Percentiles rank a stretch among this genome's conserved stretches.
Evolutionary conservation across 2,113 vertebrate genomes (phyloP).

Genomic region (Chloebia gouldiae): DNA sequence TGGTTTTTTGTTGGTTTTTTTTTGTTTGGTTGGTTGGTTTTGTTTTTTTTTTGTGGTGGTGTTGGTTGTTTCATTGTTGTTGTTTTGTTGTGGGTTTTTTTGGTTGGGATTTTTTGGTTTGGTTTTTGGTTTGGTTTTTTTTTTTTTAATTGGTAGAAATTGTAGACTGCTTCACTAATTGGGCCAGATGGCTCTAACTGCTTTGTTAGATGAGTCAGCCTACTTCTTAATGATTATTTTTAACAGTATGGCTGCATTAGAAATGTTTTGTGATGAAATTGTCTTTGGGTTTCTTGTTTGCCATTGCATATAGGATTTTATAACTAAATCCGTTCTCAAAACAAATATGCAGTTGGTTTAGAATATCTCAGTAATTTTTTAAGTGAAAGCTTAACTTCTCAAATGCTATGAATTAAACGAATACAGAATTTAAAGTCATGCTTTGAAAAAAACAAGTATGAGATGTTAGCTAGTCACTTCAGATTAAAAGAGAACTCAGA

Average conservation of each 20-base stretch:
- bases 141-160: neutral
- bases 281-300: neutral
- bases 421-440: neutral
- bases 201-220: conserved; percentile 22
- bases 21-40: too few species aligned
- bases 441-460: neutral
- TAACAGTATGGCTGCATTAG: neutral
- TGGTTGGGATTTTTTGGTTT: neutral
- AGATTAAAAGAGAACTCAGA: neutral
- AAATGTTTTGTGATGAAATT: neutral
- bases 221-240: neutral
- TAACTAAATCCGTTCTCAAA: neutral
- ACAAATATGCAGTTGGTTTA: neutral
- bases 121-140: neutral
- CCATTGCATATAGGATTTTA: neutral
- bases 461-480: neutral
- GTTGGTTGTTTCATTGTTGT: neutral
- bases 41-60: too few species aligned
- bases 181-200: conserved; percentile 5
- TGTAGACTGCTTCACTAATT: neutral
- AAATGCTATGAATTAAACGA: neutral
- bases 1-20: too few species aligned
- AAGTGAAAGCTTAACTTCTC: neutral
- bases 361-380: neutral
- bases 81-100: neutral